Evolutionary conservation across 2,888 invertebrate species (phyloP), one percentile per base, ranked within the genome.

Genomic region (Exephanes ischioxanthus): DNA sequence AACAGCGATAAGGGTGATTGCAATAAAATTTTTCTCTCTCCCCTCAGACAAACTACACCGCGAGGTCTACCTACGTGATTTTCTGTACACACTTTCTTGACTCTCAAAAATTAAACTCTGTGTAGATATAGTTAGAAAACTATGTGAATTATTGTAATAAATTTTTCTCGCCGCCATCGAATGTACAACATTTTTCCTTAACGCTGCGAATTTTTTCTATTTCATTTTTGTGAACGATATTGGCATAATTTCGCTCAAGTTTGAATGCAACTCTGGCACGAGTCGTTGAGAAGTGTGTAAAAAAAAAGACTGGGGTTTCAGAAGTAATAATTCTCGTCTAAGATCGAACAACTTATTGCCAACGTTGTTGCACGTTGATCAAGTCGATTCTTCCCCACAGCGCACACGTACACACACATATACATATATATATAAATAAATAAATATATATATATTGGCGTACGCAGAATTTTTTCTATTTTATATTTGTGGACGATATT

Each of bases 351-450:
- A 76, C 81, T 76, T 82, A 81, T 48, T 45, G 19, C 26, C 19
- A 33, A 48, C 48, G 72, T n/a, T 68, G 48, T 55, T 72, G 63
- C 58, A 30, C 73, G 68, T 70, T 61, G 81, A 81, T 81, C 81
- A 53, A 58, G 37, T 81, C 68, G 73, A 70, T 79, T 70, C 71
- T 79, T 71, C 71, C 58, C 45, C 70, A 61, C 68, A 45, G 19
- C 33, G 48, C 41, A 7, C 22, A 30, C 72, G 26, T 37, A 55
- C 37, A 55, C 72, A 67, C 41, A 41, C 37, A 41, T n/a, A 37
- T 11, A 30, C 63, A 45, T 11, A 14, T 3, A 14, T 9, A 14
- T 14, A 45, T 45, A 41, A 0, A 11, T 11, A 41, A 1, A 41
- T 41, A 11, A 9, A 55, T 5, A n/a, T 33, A 51, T 66, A 53